phyloP scores from a whole-genome alignment of 37 sponge, comb jelly and placozoan species.

The Eunapius fragilis region DNA sequence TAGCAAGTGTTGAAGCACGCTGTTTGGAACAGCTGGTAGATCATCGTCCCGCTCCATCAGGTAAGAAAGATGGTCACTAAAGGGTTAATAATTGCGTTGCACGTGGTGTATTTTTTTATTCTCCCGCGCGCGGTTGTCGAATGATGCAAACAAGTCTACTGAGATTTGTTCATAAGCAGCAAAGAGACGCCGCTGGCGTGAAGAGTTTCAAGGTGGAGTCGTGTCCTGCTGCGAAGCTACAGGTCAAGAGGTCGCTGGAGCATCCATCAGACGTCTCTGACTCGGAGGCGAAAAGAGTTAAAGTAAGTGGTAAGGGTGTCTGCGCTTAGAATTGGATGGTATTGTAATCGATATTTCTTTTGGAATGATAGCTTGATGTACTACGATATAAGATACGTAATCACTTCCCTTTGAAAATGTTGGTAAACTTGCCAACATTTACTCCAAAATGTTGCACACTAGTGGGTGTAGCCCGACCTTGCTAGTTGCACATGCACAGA shows the following conservation, averaged over 20 bases:
- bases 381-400: no score
- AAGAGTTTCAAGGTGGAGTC: neutral
- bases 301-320: neutral
- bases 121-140: neutral
- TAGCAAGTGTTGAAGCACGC: slow-evolving; percentile 37
- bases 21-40: slow-evolving; percentile 31
- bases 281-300: neutral
- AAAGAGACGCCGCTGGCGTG: neutral
- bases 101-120: neutral
- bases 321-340: neutral
- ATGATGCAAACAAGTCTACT: slow-evolving; percentile 47
- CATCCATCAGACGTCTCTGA: neutral
- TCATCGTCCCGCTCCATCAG: slow-evolving; percentile 9
- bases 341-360: no score
- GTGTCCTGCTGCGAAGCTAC: neutral
- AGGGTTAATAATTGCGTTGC: neutral
- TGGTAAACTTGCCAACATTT: no score
- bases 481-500: no score
- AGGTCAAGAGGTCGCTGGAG: neutral
- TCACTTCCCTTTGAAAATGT: no score
- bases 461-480: no score
- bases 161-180: slow-evolving; percentile 14
- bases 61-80: neutral
- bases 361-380: no score
- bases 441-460: no score